Evolutionary conservation across 2,888 invertebrate species (phyloP).

Genomic region (Mythimna ferrago): DNA sequence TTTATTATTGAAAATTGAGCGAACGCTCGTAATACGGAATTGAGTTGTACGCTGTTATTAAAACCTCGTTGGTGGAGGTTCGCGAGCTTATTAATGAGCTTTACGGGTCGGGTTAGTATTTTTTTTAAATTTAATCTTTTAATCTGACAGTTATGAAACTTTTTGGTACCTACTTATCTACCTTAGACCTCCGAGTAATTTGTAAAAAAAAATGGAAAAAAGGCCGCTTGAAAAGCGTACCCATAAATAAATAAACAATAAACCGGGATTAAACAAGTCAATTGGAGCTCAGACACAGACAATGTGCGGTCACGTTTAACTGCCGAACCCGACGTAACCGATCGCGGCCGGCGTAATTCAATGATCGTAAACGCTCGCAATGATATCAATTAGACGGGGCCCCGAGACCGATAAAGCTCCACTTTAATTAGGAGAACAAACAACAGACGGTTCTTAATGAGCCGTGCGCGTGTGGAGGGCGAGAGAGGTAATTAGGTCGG

Average conservation of each 20-base stretch:
- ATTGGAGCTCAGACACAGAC: constrained; percentile 85
- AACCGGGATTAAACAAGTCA: constrained; percentile 88
- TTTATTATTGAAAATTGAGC: constrained; percentile 73
- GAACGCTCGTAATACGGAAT: constrained; percentile 68
- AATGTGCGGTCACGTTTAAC: constrained; percentile 89
- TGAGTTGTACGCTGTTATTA: constrained; percentile 69
- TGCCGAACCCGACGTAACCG: constrained; percentile 84
- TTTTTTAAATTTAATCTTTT: constrained; percentile 8
- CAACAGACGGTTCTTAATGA: constrained; percentile 90
- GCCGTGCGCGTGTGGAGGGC: constrained; percentile 87
- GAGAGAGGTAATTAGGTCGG: constrained; percentile 87
- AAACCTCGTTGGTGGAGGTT: constrained; percentile 48
- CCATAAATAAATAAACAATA: constrained; percentile 88
- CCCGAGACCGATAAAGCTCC: constrained; percentile 89
- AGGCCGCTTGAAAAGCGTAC: constrained; percentile 60
- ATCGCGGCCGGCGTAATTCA: constrained; percentile 88
- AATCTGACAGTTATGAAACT: constrained; percentile 8
- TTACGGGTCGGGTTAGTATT: constrained; percentile 40
- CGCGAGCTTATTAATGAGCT: constrained; percentile 60
- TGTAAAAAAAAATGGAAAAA: constrained; percentile 33
- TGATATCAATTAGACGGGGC: constrained; percentile 89
- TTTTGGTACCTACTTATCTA: neutral
- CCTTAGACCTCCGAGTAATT: neutral
- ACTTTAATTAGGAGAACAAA: constrained; percentile 90
- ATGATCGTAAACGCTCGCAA: constrained; percentile 90